Conservation (phyloP, 64 coral and sea anemone genomes). For the Dendronephthya gigantea region DNA sequence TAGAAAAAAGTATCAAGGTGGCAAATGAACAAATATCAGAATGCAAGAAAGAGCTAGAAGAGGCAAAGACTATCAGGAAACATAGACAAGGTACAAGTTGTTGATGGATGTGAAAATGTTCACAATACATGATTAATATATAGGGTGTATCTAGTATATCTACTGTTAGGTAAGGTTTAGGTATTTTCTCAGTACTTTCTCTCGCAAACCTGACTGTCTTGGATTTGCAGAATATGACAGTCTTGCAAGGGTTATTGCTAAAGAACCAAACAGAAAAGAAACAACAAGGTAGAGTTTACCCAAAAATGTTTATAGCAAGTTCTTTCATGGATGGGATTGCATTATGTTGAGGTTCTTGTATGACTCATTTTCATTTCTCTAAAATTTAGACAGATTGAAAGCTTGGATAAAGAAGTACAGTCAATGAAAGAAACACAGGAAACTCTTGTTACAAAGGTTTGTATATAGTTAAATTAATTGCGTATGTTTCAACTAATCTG, state of each 20-base stretch:
- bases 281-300: not conserved
- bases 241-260: not conserved
- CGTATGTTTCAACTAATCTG: no score
- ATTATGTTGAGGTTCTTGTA: no score
- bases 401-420: not conserved
- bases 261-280: slow-evolving; percentile 9
- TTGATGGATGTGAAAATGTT: no score
- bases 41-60: slow-evolving; percentile 8
- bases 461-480: not conserved
- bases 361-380: not conserved
- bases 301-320: no score
- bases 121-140: not conserved
- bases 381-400: not conserved
- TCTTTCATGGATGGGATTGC: no score
- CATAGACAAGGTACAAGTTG: slow-evolving; percentile 7
- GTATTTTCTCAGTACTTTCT: no score
- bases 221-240: not conserved
- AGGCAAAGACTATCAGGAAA: slow-evolving; percentile 4
- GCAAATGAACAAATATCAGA: slow-evolving; percentile 21
- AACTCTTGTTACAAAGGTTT: not conserved
- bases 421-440: not conserved
- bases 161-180: no score
- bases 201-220: no score
- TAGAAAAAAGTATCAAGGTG: not conserved
- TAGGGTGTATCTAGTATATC: not conserved